Base-by-base conservation (phyloP, 2,797 vertebrate genomes). In the Phylloscopus collybita region DNA sequence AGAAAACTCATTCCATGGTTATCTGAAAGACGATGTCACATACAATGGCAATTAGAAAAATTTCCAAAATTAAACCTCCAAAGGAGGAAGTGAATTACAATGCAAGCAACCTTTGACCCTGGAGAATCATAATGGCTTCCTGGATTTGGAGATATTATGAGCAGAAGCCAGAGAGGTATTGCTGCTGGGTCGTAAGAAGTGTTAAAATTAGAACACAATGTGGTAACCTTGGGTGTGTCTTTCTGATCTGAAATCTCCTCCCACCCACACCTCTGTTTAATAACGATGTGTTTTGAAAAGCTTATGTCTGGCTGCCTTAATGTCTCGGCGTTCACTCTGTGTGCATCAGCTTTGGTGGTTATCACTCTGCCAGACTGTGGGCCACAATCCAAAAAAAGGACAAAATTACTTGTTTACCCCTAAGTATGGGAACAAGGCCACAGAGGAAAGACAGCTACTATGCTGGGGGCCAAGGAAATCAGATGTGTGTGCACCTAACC, bases 151-250 rank as follows among this genome's bases (percentile, higher is more conserved):
- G 97, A 97, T 97, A 97, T 91, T 97, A 96, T 92, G 97, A 97
- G 95, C 96, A 96, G 83, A 90, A 97, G 97, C 96, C 95, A 94
- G 97, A 92, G 93, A 71, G 91, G 93, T 95, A 88, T 89, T 78
- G 81, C 88, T 81, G 83, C 88, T 92, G 93, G 94, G 86, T 96
- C 47, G 3, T 93, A 96, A 91, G 84, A 99, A 98, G 98, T 97
- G 96, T 99, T 99, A 99, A 99, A 99, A 98, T 98, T 99, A 99
- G 98, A 98, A 98, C 98, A 99, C 99, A 99, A 99, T 99, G 98
- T 98, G 97, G 74, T 89, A 98, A 96, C 96, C 98, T 97, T 97
- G 96, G 98, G 96, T 92, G 97, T 97, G 94, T 95, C 88, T 65
- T 80, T 91, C 73, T 88, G 89, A 90, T 80, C 86, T 80, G 95